Evolutionary conservation across 2,797 vertebrate species (phyloP).

Genomic region (Anniella stebbinsi): DNA sequence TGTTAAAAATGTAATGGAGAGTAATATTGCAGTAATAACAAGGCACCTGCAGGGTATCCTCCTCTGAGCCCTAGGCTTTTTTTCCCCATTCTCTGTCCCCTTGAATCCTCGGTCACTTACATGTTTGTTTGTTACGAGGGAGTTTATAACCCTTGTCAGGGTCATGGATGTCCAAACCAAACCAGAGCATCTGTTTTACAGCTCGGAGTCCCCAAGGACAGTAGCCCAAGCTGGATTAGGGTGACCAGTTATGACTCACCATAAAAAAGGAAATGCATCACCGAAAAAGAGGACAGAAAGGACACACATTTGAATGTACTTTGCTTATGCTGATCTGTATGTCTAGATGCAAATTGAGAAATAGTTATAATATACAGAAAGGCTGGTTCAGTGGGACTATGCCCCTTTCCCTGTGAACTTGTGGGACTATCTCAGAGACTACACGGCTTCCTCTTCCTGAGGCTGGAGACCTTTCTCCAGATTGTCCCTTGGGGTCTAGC

Average conservation of each 20-base stretch:
- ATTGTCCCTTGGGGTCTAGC: neutral
- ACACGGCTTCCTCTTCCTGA: neutral
- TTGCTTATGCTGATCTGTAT: no score
- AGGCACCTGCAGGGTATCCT: neutral
- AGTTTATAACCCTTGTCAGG: conserved; percentile 19
- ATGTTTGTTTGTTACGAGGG: neutral
- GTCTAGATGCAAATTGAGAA: no score
- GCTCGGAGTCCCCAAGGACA: no score
- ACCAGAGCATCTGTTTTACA: neutral
- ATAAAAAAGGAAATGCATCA: no score
- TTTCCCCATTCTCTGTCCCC: neutral
- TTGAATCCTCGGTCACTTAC: neutral
- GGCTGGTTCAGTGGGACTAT: neutral
- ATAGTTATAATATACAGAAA: no score
- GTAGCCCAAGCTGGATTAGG: neutral
- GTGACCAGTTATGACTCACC: no score
- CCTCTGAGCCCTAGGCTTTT: conserved; percentile 3
- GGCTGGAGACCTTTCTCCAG: neutral
- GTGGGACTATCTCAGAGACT: neutral
- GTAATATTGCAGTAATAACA: conserved; percentile 9
- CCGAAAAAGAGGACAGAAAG: no score
- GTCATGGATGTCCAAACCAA: neutral
- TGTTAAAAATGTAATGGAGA: conserved; percentile 25
- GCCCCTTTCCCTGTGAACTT: no score
- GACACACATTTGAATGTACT: no score